phyloP scores from a whole-genome alignment of 2,113 vertebrate genomes.

The Zosterops japonicus region DNA sequence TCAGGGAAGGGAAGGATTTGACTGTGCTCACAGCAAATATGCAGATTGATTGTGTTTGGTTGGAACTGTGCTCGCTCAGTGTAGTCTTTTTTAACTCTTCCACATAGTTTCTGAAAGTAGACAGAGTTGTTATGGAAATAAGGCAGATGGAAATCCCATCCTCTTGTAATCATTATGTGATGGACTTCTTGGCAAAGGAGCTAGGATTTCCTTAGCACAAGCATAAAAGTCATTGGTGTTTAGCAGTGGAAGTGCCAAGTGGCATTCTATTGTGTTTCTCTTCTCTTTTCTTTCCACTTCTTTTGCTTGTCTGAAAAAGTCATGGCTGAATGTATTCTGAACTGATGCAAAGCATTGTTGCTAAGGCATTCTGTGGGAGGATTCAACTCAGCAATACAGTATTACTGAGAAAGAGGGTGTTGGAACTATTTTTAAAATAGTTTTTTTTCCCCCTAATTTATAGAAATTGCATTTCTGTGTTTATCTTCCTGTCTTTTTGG shows the following conservation, averaged over 20 bases:
- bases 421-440: neutral
- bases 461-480: neutral
- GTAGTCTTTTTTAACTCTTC: neutral
- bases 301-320: neutral
- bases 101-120: neutral
- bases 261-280: neutral
- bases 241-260: neutral
- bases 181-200: slow-evolving; percentile 3
- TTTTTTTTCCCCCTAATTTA: neutral
- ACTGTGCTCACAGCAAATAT: neutral
- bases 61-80: neutral
- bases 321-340: neutral
- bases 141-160: neutral
- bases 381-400: neutral
- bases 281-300: neutral
- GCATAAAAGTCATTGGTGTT: neutral
- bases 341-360: neutral
- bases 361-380: neutral
- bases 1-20: neutral
- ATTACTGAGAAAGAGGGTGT: neutral
- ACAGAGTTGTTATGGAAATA: slow-evolving; percentile 4
- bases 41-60: neutral
- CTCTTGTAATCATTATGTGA: neutral
- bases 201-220: slow-evolving; percentile 42
- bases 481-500: neutral